Conservation (phyloP, 1,140 invertebrate species). For the Ceratitis capitata region DNA sequence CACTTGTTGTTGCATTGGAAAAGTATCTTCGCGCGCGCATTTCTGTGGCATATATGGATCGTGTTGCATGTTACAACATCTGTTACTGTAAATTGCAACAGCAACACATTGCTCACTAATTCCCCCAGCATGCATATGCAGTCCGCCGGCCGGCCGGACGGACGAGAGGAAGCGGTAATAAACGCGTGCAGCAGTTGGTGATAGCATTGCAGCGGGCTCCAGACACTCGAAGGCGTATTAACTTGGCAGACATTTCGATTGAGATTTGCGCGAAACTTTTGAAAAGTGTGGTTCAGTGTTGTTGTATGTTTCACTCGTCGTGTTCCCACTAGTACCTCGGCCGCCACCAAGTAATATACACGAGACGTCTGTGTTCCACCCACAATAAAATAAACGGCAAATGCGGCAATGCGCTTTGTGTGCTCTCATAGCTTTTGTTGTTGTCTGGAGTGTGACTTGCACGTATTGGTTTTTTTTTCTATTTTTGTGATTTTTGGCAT, state of each 20-base stretch:
- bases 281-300: not conserved
- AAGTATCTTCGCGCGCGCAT: constrained; percentile 27
- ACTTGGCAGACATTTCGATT: constrained; percentile 36
- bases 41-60: constrained; percentile 32
- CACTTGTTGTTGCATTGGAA: not conserved
- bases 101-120: constrained; percentile 24
- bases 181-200: not conserved
- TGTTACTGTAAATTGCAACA: constrained; percentile 41
- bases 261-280: constrained; percentile 33
- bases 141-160: not conserved
- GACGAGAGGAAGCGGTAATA: not conserved
- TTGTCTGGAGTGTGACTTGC: not conserved
- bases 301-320: not conserved
- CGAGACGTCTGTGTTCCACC: constrained; percentile 53
- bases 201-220: constrained; percentile 10
- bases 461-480: too few relatives aligned
- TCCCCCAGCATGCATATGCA: constrained; percentile 42
- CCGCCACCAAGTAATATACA: not conserved
- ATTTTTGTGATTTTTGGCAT: constrained; percentile 22
- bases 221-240: constrained; percentile 17
- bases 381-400: constrained; percentile 51
- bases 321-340: not conserved
- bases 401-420: not conserved
- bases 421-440: too few relatives aligned
- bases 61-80: constrained; percentile 41